Evolutionary conservation across 64 coral and sea anemone genomes (phyloP).

Genomic region (Montipora efflorescens): DNA sequence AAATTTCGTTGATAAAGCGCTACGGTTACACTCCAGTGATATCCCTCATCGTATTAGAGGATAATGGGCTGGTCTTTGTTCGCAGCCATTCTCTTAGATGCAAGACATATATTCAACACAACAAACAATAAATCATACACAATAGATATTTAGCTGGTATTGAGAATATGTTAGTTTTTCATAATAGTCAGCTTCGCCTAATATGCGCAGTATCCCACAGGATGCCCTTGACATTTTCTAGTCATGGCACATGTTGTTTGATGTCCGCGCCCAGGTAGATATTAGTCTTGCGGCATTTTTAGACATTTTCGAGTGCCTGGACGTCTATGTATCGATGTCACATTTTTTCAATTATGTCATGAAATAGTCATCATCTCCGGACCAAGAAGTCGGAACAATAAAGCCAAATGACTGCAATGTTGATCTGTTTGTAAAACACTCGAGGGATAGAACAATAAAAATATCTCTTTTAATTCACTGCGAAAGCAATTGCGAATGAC

Average conservation of each 20-base stretch:
- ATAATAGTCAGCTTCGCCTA: slow-evolving; percentile 12
- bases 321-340: not conserved
- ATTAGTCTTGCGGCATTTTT: not conserved
- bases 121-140: slow-evolving; percentile 27
- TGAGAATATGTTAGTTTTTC: slow-evolving; percentile 52
- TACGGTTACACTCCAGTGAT: not conserved
- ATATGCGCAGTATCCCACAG: not conserved
- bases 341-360: not conserved
- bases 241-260: not conserved
- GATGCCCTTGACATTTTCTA: not conserved
- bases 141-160: slow-evolving; percentile 31
- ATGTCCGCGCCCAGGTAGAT: not conserved
- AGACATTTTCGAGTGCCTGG: not conserved
- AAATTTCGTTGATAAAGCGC: not conserved
- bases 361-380: slow-evolving; percentile 36
- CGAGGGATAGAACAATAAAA: slow-evolving; percentile 34
- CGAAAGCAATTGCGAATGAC: not conserved
- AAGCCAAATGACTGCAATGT: not conserved
- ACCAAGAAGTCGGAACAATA: slow-evolving; percentile 32
- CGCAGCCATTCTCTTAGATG: slow-evolving; percentile 22
- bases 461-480: slow-evolving; percentile 38
- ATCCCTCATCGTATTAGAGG: slow-evolving; percentile 12
- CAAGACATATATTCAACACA: slow-evolving; percentile 48
- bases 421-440: slow-evolving; percentile 41
- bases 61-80: slow-evolving; percentile 35